Evolutionary conservation across 2,888 invertebrate species (phyloP).

Genomic region (Globia sparganii): DNA sequence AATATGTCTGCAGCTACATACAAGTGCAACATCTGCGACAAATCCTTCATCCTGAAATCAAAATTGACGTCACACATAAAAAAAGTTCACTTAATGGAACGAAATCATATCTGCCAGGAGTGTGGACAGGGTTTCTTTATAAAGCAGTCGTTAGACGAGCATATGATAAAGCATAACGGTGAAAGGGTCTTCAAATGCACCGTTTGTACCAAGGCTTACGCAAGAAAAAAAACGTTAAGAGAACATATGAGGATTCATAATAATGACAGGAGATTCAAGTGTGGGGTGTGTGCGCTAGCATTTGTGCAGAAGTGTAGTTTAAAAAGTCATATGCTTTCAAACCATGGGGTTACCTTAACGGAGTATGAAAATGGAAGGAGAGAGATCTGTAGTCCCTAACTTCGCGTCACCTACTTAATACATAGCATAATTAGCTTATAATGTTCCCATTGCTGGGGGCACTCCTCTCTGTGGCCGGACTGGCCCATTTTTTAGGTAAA

Average conservation of each 20-base stretch:
- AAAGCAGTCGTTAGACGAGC: slow-evolving; percentile 83
- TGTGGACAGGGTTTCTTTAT: slow-evolving; percentile 86
- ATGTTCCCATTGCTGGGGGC: not conserved
- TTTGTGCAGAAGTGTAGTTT: slow-evolving; percentile 86
- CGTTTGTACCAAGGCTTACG: slow-evolving; percentile 83
- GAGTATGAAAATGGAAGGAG: slow-evolving; percentile 76
- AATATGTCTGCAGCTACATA: slow-evolving; percentile 80
- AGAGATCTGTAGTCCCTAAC: slow-evolving; percentile 36
- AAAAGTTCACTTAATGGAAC: slow-evolving; percentile 85
- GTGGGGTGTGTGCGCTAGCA: slow-evolving; percentile 80
- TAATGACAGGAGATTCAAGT: slow-evolving; percentile 85
- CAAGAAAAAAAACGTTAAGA: slow-evolving; percentile 83
- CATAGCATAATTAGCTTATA: not conserved
- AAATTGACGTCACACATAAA: slow-evolving; percentile 85
- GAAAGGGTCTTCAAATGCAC: slow-evolving; percentile 83
- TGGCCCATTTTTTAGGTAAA: no score
- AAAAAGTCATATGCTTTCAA: slow-evolving; percentile 85
- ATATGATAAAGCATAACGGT: slow-evolving; percentile 86
- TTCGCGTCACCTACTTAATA: not conserved
- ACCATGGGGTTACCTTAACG: slow-evolving; percentile 81
- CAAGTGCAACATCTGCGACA: slow-evolving; percentile 86
- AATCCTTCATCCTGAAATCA: slow-evolving; percentile 83
- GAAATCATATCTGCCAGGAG: slow-evolving; percentile 83
- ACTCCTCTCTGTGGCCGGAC: no score
- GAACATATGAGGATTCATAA: slow-evolving; percentile 88